Percentiles rank a stretch among this genome's conserved stretches.
These are phyloP conservation scores for Galeopterus variegatus DNA, from an alignment of 2,113 vertebrate species.

Conservation along the genomic window DNA sequence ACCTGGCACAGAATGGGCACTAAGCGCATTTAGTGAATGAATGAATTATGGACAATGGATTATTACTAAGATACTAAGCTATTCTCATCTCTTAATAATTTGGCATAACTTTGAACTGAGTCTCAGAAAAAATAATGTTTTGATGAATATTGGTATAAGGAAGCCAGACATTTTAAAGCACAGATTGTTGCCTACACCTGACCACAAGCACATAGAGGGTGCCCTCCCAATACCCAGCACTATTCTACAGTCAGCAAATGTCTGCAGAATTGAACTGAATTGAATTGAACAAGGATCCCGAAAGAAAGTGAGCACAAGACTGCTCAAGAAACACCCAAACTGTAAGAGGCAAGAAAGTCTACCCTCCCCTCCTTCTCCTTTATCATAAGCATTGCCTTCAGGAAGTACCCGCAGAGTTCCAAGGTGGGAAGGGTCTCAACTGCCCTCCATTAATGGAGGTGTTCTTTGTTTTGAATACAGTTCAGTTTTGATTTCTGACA, in stretches of 20 bases:
- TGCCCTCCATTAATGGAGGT: neutral
- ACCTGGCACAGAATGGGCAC: fast-evolving
- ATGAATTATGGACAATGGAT: too few species aligned
- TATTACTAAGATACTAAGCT: neutral
- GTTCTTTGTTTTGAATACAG: neutral
- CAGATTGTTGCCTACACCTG: fast-evolving
- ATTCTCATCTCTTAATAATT: neutral
- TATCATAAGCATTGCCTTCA: fast-evolving
- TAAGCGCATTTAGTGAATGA: neutral
- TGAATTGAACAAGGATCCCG: neutral
- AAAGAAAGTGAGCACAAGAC: neutral
- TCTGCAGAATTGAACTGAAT: neutral
- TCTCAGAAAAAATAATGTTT: neutral
- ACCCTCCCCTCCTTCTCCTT: fast-evolving
- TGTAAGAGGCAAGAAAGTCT: neutral
- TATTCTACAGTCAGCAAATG: fast-evolving
- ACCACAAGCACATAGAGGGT: fast-evolving
- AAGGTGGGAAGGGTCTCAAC: neutral
- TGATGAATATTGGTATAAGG: neutral
- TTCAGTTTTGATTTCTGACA: neutral
- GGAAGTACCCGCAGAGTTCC: neutral
- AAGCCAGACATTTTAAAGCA: neutral
- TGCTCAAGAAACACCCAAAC: neutral
- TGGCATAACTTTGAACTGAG: neutral
- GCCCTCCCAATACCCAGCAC: too few species aligned